Base-by-base conservation (phyloP, 2,888 invertebrate species). In the Sphecodes monilicornis region DNA sequence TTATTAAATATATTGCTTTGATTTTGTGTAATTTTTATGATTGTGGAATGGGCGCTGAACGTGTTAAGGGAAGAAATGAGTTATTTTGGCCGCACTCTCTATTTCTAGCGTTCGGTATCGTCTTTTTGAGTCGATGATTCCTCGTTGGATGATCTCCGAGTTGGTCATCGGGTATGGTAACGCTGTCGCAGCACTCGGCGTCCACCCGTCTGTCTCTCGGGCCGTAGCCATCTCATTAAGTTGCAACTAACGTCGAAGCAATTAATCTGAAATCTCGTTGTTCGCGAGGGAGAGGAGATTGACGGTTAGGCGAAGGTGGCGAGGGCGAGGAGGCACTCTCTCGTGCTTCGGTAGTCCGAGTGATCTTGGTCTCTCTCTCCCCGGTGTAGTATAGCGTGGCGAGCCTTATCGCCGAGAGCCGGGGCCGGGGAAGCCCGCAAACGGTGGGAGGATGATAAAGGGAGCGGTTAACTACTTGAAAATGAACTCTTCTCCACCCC, bases 241-340 rank as follows among this genome's bases (percentile, higher is more conserved):
- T 91, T 90, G 91, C 91, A 90, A 91, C 91, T 91, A 90, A 91
- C 91, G 91, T 91, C 90, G 90, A 87, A 91, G 89, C 90, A 91
- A 92, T 91, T 92, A 91, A 92, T 91, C 90, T 89, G 86, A 91
- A 91, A 90, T 90, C 90, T 89, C 87, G 87, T 90, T 88, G 87
- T 81, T 79, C 79, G 86, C 74, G 87, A 78, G 80, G 70, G 77
- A 77, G 71, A 66, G 60, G 50, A 76, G 46, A 43, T 36, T 76
- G 64, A 75, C 26, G 41, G 18, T 66, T 8, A 0, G 32, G 54
- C 41, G 43, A 50, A 60, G 73, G 39, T 32, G 50, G 70, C 36
- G 78, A 29, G 74, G 46, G 26, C 69, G 57, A 71, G 81, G 70
- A 46, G 81, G 66, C 39, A 54, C 76, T 77, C 79, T 22, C 50